Conservation (phyloP, 2,797 vertebrate species). For the Paguma larvata region DNA sequence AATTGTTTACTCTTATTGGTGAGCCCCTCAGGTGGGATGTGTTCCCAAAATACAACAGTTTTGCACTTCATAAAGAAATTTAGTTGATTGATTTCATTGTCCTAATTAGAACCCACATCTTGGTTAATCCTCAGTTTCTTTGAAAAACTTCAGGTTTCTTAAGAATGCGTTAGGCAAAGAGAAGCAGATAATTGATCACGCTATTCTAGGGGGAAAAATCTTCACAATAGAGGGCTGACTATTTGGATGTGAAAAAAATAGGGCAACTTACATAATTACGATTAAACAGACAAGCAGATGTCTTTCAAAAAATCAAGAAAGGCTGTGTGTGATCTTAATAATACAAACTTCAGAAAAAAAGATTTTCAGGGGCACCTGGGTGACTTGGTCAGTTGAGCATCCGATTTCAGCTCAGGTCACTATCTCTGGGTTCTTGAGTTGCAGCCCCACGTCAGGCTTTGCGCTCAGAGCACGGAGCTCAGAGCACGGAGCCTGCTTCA, state of each 20-base stretch:
- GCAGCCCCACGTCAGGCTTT: too few species aligned
- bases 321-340: not conserved
- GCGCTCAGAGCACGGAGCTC: too few species aligned
- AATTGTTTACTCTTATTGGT: not conserved
- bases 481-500: too few species aligned
- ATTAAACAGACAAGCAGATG: not conserved
- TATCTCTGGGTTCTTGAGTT: too few species aligned
- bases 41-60: not conserved
- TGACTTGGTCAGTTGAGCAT: too few species aligned
- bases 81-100: conserved; percentile 35
- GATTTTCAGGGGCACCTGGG: too few species aligned
- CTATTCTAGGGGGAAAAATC: not conserved
- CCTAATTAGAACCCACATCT: conserved; percentile 20
- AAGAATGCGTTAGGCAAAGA: conserved; percentile 26
- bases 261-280: not conserved
- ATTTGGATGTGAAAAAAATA: conserved; percentile 12
- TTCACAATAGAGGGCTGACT: not conserved
- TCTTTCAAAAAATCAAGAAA: conserved; percentile 60
- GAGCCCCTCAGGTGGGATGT: not conserved
- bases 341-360: conserved; percentile 13
- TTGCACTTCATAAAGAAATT: conserved; percentile 4
- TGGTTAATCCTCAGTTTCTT: conserved; percentile 38
- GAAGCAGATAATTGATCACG: conserved; percentile 5
- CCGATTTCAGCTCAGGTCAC: too few species aligned
- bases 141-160: conserved; percentile 50